Conservation (phyloP, 2,797 vertebrate genomes). For the Florisuga fusca region DNA sequence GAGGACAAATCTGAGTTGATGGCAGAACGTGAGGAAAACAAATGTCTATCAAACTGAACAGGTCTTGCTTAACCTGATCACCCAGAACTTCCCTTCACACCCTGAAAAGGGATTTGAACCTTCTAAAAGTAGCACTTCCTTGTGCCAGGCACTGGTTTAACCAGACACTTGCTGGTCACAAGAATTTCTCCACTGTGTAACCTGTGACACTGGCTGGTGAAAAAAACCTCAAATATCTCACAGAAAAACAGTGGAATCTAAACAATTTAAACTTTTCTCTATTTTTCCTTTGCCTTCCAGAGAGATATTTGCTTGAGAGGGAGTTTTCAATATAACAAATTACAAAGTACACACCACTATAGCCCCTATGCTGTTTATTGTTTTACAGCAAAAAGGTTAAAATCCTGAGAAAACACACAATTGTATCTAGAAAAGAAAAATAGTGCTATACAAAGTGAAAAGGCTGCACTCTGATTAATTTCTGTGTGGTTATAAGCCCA, state of each 20-base stretch:
- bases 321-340: neutral
- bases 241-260: fast-evolving
- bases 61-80: neutral
- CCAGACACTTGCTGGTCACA: neutral
- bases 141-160: neutral
- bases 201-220: neutral
- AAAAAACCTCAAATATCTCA: neutral
- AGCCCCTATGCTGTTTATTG: neutral
- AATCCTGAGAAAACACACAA: neutral
- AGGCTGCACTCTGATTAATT: neutral
- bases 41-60: neutral
- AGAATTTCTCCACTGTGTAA: neutral
- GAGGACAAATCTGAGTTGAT: neutral
- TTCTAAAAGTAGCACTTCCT: neutral
- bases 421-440: neutral
- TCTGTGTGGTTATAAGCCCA: neutral
- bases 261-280: neutral
- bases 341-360: neutral
- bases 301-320: neutral
- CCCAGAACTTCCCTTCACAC: neutral
- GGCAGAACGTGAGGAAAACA: neutral
- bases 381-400: neutral
- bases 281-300: neutral
- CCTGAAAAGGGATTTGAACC: neutral
- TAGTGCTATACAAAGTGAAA: neutral